A percentile compares a stretch with the other conserved stretches of the same genome.
Evolutionary conservation across 2,797 vertebrate species (phyloP).

Genomic region (Carduelis carduelis): DNA sequence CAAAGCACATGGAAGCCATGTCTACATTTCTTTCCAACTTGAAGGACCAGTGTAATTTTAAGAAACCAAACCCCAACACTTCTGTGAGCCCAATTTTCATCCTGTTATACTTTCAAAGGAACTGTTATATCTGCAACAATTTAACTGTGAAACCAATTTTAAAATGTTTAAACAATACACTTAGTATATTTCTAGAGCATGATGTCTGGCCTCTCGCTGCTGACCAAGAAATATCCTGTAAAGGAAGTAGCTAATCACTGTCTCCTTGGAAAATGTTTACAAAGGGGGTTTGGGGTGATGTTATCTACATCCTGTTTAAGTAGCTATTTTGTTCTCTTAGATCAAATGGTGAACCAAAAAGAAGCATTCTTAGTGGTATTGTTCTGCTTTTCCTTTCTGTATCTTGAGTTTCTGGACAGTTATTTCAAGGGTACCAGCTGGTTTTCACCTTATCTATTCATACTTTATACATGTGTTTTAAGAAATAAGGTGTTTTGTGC

Average conservation of each 20-base stretch:
- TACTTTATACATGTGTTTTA: neutral
- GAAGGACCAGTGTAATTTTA: neutral
- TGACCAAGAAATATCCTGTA: constrained; percentile 25
- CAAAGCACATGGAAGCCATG: neutral
- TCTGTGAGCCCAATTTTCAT: neutral
- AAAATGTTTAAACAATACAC: constrained; percentile 28
- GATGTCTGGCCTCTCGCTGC: neutral
- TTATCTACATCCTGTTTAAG: constrained; percentile 49
- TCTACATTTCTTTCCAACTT: neutral
- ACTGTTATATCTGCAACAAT: neutral
- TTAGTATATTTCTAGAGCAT: neutral
- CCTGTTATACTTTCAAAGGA: neutral
- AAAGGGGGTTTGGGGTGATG: neutral
- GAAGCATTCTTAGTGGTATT: neutral
- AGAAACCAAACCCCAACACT: neutral
- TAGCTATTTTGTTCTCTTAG: constrained; percentile 14
- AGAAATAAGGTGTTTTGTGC: neutral
- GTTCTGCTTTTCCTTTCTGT: neutral
- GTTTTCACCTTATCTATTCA: neutral
- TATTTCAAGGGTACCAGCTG: neutral
- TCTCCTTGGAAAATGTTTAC: constrained; percentile 52
- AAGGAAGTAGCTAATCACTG: constrained; percentile 41
- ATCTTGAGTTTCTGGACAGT: neutral
- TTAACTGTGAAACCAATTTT: neutral
- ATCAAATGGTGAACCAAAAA: neutral